Evolutionary conservation across 2,113 vertebrate genomes (phyloP).

Genomic region (Toxotes chatareus): DNA sequence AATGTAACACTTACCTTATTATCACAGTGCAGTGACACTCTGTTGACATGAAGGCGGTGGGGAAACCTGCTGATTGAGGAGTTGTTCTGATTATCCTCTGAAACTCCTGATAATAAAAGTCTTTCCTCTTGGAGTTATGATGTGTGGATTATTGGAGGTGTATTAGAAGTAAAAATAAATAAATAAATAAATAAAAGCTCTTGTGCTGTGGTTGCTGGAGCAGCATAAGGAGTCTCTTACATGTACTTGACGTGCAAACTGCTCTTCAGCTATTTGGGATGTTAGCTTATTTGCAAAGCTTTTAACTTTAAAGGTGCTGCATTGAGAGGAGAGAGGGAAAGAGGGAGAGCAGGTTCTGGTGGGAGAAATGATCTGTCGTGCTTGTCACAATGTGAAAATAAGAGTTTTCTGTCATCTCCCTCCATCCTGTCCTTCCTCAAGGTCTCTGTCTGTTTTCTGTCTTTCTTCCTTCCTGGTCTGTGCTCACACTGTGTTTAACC

Average conservation of each 20-base stretch:
- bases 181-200: slow-evolving; percentile 13
- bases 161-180: slow-evolving; percentile 37
- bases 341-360: background rate
- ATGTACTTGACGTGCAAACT: slow-evolving; percentile 27
- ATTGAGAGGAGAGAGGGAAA: background rate
- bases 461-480: slow-evolving; percentile 34
- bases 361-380: background rate
- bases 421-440: background rate
- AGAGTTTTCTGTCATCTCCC: slow-evolving; percentile 12
- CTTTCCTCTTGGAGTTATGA: slow-evolving; percentile 3
- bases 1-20: slow-evolving; percentile 43
- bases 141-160: slow-evolving; percentile 26
- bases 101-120: slow-evolving; percentile 8
- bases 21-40: slow-evolving; percentile 15
- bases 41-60: slow-evolving; percentile 33
- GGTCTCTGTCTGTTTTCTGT: slow-evolving; percentile 18
- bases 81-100: slow-evolving; percentile 23
- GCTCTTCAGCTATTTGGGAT: slow-evolving; percentile 20
- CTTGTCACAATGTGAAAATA: background rate
- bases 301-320: slow-evolving; percentile 30
- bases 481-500: slow-evolving; percentile 52
- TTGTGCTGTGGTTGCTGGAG: slow-evolving; percentile 22
- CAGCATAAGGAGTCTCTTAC: slow-evolving; percentile 4
- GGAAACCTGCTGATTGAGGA: slow-evolving; percentile 21
- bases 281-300: slow-evolving; percentile 11